Percentiles rank a stretch among this genome's conserved stretches.
These are phyloP conservation scores for Campopleginae sp. DNA, from an alignment of 2,888 invertebrate species.

Conservation along the genomic window DNA sequence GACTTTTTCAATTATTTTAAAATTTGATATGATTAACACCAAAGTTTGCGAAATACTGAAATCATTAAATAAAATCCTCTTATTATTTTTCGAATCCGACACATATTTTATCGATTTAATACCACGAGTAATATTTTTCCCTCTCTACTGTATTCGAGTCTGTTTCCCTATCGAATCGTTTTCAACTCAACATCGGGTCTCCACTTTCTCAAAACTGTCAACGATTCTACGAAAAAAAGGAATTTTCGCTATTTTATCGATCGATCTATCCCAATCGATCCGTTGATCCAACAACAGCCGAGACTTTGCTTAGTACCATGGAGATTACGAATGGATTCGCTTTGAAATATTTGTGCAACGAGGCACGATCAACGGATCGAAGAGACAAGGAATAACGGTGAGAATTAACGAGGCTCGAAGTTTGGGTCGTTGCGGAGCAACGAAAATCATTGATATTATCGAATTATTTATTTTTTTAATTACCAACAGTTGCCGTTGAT, in stretches of 20 bases:
- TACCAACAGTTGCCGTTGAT: background rate
- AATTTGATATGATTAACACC: background rate
- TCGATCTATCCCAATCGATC: slow-evolving; percentile 9
- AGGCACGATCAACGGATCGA: slow-evolving; percentile 11
- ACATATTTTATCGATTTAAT: background rate
- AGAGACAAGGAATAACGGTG: slow-evolving; percentile 17
- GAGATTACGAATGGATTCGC: background rate
- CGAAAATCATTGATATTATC: background rate
- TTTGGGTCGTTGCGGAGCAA: background rate
- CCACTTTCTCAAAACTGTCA: background rate
- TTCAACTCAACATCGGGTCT: too few species aligned
- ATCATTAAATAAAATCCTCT: background rate
- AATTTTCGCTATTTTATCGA: background rate
- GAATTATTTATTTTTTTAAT: background rate
- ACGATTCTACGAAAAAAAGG: background rate
- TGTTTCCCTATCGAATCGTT: background rate
- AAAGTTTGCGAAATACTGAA: slow-evolving; percentile 23
- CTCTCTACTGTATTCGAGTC: background rate
- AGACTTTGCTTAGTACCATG: slow-evolving; percentile 7
- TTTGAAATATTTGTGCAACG: slow-evolving; percentile 4
- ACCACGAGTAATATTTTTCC: slow-evolving; percentile 13
- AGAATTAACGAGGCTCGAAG: background rate
- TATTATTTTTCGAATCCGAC: background rate
- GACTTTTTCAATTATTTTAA: background rate
- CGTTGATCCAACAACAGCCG: background rate